Evolutionary conservation across 2,113 vertebrate species (phyloP), one percentile per base, ranked within the genome.

Genomic region (Pelecanus crispus): DNA sequence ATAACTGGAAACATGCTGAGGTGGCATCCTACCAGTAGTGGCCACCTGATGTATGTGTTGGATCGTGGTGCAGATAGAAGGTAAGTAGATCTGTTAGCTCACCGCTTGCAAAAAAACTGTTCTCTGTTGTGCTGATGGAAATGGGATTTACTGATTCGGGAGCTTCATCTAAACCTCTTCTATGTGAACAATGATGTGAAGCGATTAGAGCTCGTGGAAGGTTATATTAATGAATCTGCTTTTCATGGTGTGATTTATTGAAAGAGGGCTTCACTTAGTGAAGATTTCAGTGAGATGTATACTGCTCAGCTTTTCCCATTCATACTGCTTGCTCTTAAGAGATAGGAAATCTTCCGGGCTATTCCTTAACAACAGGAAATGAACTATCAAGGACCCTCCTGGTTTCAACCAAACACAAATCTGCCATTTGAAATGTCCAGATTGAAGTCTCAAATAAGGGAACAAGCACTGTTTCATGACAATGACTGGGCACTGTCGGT

Each of bases 381-480:
- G 20, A 63, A 74, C 10, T 63, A 26, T 36, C 42, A 65, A 84
- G 34, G 61, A 71, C n/a, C 6, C 4, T 81, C 8, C 20, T 74
- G 14, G 7, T 70, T 88, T 86, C 31, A 74, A 19, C 34, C 29
- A 59, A n/a, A 56, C 65, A 81, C 14, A 84, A 28, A 67, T 91
- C 38, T 91, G 52, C 18, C 18, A 6, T 86, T 78, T 86, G 65
- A 83, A 86, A 84, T 20, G 44, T n/a, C 72, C 80, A 73, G 63
- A 88, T 0, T 73, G 70, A 86, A 87, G 55, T 44, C 40, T 75
- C 29, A 61, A 81, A 63, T 50, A 56, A 78, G 59, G 92, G 34
- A 96, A 93, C 55, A 84, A 91, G 19, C 38, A 53, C n/a, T 86
- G 90, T 90, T 97, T 96, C 80, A 67, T 91, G 86, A 95, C 90